Base-by-base conservation (phyloP, 2,888 invertebrate species). In the Clanis bilineata region DNA sequence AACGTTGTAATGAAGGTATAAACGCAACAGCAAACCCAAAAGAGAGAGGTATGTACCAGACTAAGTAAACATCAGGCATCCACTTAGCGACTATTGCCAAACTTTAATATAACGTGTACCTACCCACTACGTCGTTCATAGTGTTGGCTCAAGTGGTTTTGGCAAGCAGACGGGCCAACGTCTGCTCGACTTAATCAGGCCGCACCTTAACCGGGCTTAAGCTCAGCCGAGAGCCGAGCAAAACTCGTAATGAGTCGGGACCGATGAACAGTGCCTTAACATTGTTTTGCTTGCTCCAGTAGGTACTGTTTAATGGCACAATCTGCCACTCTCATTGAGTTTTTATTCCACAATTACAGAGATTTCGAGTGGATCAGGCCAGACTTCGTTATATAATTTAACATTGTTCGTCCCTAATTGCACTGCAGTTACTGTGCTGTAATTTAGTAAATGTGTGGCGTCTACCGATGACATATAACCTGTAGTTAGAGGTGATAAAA, bases 221-320 rank as follows among this genome's bases (percentile, higher is more conserved):
- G 77, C 74, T 71, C 64, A 66, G 67, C 67, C 67, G 71, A 65
- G 75, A 77, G 73, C 71, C 75, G 76, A 76, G 81, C 74, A 80
- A 79, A 83, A 83, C 82, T 85, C 81, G 71, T 89, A 88, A 90
- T 88, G 88, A 88, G 82, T 83, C 74, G 79, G 80, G 82, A 79
- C 80, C 77, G 80, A 85, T 83, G 85, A 58, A 51, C 51, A 32
- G 51, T 39, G 38, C 39, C 77, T 79, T 77, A 81, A 76, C 79
- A 77, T 74, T 74, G 77, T 79, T 80, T 80, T 77, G 77, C 81
- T 77, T 82, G 78, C 76, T 80, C 78, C 47, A 47, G 18, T 58
- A 78, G 82, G 77, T 76, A 76, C 76, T 79, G 74, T 77, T 15
- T 51, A 51, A 51, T 51, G 51, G 51, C 28, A 51, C 28, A 32